Conservation (phyloP, 2,888 invertebrate species). For the Carpatolechia fugitivella region DNA sequence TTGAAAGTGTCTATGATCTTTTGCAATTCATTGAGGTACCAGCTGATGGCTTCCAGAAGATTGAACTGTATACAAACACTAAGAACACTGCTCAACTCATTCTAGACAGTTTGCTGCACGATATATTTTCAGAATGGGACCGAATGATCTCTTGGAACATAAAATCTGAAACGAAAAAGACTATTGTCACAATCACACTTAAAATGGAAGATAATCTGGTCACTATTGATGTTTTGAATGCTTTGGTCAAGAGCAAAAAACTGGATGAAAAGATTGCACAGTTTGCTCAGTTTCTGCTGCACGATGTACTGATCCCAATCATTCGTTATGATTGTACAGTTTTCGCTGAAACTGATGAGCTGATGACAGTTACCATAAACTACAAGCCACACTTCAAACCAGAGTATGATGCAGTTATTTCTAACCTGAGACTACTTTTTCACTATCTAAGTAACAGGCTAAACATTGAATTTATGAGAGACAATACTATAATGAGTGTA, state of each 20-base stretch:
- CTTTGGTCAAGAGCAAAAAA: constrained; percentile 62
- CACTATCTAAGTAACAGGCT: constrained; percentile 79
- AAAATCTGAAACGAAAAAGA: constrained; percentile 41
- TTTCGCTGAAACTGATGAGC: constrained; percentile 52
- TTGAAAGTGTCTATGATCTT: constrained; percentile 71
- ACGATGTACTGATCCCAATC: constrained; percentile 78
- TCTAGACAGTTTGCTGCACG: constrained; percentile 64
- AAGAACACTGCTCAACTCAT: constrained; percentile 64
- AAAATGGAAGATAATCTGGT: constrained; percentile 44
- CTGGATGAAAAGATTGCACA: constrained; percentile 68
- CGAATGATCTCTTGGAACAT: constrained; percentile 65
- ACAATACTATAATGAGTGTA: constrained; percentile 71
- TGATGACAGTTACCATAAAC: constrained; percentile 53
- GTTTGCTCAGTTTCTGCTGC: constrained; percentile 79
- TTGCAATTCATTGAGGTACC: constrained; percentile 64
- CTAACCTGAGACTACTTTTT: constrained; percentile 78
- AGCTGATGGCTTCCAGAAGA: constrained; percentile 65
- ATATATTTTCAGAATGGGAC: constrained; percentile 70
- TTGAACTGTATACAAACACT: constrained; percentile 74
- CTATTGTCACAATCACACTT: constrained; percentile 53
- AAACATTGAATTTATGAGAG: constrained; percentile 61
- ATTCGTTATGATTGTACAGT: constrained; percentile 72
- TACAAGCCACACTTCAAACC: constrained; percentile 63
- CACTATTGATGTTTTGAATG: constrained; percentile 55
- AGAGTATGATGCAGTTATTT: constrained; percentile 75